phyloP scores from a whole-genome alignment of 2,797 vertebrate species.

The Martes flavigula region DNA sequence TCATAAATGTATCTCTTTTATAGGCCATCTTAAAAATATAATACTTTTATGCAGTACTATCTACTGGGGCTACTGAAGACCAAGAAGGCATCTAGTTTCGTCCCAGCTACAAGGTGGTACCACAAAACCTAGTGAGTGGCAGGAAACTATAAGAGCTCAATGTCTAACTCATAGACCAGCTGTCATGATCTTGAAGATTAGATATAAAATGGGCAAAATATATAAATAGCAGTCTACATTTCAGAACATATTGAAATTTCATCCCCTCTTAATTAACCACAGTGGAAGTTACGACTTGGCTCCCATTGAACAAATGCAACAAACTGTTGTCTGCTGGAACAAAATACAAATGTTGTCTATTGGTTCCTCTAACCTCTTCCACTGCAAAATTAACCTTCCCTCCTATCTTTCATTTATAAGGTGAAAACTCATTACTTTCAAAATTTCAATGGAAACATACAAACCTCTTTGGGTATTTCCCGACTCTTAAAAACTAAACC shows the following conservation, averaged over 20 bases:
- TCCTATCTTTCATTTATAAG: slow-evolving; percentile 62
- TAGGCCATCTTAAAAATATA: neutral
- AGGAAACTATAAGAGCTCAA: neutral
- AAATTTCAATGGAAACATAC: slow-evolving; percentile 57
- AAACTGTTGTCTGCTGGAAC: neutral
- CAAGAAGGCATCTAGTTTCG: neutral
- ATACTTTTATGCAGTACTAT: neutral
- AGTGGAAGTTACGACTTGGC: neutral
- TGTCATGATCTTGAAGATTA: slow-evolving; percentile 1
- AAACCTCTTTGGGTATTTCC: slow-evolving; percentile 61
- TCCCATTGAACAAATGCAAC: neutral
- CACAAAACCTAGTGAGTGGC: neutral
- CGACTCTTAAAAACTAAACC: slow-evolving; percentile 57
- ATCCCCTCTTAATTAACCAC: neutral
- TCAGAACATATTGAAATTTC: neutral
- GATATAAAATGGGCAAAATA: neutral
- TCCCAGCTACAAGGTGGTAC: neutral
- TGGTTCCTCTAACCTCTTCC: slow-evolving; percentile 1
- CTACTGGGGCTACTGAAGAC: neutral
- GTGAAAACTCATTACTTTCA: slow-evolving; percentile 59
- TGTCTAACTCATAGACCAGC: neutral
- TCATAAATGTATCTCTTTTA: neutral
- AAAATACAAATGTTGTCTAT: neutral
- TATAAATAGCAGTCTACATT: neutral
- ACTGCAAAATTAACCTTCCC: slow-evolving; percentile 31